phyloP scores from a whole-genome alignment of 2,797 vertebrate genomes.

The Corythornis leucogaster region DNA sequence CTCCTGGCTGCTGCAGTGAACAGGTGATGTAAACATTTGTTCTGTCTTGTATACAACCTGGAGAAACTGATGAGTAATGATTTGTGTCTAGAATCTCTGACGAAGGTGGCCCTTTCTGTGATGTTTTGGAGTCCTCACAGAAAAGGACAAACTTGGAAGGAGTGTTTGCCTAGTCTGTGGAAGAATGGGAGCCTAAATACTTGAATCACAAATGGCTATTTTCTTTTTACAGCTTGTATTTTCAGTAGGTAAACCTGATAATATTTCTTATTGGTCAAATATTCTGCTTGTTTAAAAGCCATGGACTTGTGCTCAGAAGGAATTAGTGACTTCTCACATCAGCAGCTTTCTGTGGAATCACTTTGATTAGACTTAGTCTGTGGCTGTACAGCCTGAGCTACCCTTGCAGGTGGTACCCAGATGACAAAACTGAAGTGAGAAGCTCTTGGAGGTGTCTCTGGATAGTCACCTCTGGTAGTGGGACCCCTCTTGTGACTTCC shows the following conservation, averaged over 20 bases:
- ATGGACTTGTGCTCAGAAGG: not conserved
- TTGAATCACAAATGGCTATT: not conserved
- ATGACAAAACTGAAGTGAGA: not conserved
- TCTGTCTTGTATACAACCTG: not conserved
- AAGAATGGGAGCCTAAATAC: not conserved
- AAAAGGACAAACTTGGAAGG: not conserved
- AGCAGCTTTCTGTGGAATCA: not conserved
- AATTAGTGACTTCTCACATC: not conserved
- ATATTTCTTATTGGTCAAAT: not conserved
- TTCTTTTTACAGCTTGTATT: not conserved
- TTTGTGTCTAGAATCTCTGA: not conserved
- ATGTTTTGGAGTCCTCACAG: not conserved
- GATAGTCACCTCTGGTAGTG: rapidly evolving
- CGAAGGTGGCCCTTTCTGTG: not conserved
- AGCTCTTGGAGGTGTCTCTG: not conserved
- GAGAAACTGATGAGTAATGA: not conserved
- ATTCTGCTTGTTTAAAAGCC: not conserved
- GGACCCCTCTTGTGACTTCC: not conserved
- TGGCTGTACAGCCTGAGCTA: not conserved
- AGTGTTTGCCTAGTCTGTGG: no score
- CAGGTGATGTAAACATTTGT: not conserved
- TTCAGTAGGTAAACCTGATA: not conserved
- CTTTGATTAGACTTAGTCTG: not conserved
- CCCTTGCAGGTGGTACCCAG: not conserved
- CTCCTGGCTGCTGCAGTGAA: not conserved